These are phyloP conservation scores for Leuciscus waleckii DNA, from an alignment of 2,797 vertebrate species.

Conservation along the genomic window DNA sequence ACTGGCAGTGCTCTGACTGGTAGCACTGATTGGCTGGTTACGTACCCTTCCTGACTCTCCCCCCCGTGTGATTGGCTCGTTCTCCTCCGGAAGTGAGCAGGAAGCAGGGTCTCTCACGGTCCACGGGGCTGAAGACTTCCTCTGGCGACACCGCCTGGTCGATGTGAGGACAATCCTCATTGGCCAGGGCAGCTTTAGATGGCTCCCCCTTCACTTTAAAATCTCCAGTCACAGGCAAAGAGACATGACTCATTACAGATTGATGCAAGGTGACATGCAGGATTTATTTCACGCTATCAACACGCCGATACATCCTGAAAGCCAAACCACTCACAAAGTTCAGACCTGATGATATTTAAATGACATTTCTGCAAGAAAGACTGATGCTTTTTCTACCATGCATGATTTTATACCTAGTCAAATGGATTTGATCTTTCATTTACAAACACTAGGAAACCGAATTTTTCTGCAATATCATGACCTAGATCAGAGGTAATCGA, in stretches of 20 bases:
- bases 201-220: constrained; percentile 99
- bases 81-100: constrained; percentile 95
- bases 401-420: background rate
- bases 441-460: background rate
- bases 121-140: constrained; percentile 97
- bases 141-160: constrained; percentile 99
- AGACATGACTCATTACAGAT: constrained; percentile 41
- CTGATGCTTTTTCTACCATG: background rate
- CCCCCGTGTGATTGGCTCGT: constrained; percentile 95
- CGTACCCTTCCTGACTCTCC: constrained; percentile 99
- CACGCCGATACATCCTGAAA: constrained; percentile 21
- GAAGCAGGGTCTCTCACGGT: constrained; percentile 98
- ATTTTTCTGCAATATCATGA: background rate
- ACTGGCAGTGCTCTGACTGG: constrained; percentile 39
- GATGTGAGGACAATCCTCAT: constrained; percentile 99
- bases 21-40: constrained; percentile 84
- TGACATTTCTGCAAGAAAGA: background rate
- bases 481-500: background rate
- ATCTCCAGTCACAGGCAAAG: constrained; percentile 82
- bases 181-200: constrained; percentile 97
- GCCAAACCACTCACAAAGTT: constrained; percentile 5
- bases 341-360: background rate
- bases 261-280: constrained; percentile 17
- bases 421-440: background rate
- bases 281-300: background rate